Evolutionary conservation across 2,888 invertebrate genomes (phyloP).

Genomic region (Metallyticus violacea): DNA sequence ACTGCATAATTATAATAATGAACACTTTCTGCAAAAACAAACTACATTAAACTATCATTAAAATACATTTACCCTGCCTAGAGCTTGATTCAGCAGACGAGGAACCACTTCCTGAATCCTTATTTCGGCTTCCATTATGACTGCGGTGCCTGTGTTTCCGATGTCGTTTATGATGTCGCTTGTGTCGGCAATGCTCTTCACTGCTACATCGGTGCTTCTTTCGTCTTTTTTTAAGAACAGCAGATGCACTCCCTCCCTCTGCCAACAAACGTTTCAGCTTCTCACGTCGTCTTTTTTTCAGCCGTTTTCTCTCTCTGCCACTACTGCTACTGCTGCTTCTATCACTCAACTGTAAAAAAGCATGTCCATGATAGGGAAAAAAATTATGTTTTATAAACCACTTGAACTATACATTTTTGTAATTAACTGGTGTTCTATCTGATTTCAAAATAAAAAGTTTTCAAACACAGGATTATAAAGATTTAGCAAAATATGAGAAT

Average conservation of each 20-base stretch:
- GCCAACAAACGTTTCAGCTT: constrained; percentile 47
- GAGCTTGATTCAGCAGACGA: constrained; percentile 22
- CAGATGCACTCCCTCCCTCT: neutral
- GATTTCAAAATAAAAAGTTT: too few relatives aligned
- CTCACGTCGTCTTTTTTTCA: constrained; percentile 65
- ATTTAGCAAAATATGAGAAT: too few relatives aligned
- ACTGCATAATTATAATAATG: too few relatives aligned
- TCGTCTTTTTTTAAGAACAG: constrained; percentile 59
- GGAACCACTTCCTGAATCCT: constrained; percentile 21
- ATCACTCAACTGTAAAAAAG: neutral
- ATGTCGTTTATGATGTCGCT: constrained; percentile 47
- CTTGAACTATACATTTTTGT: too few relatives aligned
- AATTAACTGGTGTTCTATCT: too few relatives aligned
- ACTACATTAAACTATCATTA: too few relatives aligned
- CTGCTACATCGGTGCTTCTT: constrained; percentile 64
- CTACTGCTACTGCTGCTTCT: constrained; percentile 21
- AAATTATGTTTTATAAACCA: too few relatives aligned
- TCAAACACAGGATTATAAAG: too few relatives aligned
- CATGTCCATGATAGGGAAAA: neutral
- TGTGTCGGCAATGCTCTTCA: constrained; percentile 67
- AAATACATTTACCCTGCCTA: neutral
- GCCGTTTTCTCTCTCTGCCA: constrained; percentile 51
- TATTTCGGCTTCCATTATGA: constrained; percentile 45
- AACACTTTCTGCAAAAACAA: too few relatives aligned
- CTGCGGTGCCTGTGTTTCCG: constrained; percentile 76